A percentile compares a stretch with the other conserved stretches of the same genome.
These are phyloP conservation scores for Accipiter virgatus DNA, from an alignment of 2,113 vertebrate species.

Conservation along the genomic window DNA sequence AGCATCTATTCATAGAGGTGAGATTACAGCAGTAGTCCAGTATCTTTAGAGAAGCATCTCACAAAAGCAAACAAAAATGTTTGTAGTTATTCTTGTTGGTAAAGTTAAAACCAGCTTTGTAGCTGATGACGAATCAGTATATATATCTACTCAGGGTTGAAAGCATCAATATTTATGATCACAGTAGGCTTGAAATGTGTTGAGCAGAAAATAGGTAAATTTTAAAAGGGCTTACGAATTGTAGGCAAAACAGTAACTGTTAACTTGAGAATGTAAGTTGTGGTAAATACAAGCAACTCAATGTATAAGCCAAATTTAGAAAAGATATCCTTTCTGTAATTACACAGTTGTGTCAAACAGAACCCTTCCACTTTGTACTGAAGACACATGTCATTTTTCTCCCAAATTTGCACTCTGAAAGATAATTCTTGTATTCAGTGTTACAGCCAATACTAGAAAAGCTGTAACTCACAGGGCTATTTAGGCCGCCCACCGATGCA, in stretches of 20 bases:
- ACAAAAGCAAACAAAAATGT: background rate
- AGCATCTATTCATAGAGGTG: fast-evolving
- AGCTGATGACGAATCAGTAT: background rate
- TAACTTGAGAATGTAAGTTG: background rate
- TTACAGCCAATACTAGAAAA: background rate
- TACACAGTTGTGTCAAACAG: background rate
- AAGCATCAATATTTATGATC: background rate
- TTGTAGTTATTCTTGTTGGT: background rate
- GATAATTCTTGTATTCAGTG: fast-evolving
- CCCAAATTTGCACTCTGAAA: background rate
- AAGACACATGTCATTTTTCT: background rate
- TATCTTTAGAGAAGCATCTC: background rate
- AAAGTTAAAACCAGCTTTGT: background rate
- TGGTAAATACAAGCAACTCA: background rate
- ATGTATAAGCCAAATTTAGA: background rate
- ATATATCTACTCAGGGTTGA: background rate
- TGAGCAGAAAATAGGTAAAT: background rate
- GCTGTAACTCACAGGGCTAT: background rate
- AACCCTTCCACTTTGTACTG: no score
- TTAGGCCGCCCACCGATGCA: background rate
- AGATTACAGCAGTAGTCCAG: background rate
- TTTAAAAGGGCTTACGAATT: background rate
- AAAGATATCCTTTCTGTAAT: background rate
- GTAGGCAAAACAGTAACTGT: fast-evolving
- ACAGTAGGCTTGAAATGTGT: background rate